phyloP scores from a whole-genome alignment of 2,888 invertebrate species.

The Cheilosia soror region DNA sequence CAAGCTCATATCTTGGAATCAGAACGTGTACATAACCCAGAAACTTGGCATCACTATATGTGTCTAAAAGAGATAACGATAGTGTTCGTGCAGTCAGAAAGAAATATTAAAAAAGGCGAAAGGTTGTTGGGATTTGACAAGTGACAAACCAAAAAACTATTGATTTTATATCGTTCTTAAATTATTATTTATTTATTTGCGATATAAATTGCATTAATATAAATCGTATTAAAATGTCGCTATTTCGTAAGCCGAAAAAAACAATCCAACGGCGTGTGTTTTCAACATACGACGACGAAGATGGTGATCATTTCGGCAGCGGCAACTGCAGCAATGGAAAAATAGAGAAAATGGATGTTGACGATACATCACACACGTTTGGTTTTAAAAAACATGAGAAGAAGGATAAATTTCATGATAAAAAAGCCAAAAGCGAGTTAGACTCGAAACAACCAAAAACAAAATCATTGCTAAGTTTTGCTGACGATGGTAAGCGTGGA shows the following conservation, averaged over 20 bases:
- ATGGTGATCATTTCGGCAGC: conserved; percentile 84
- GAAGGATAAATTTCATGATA: conserved; percentile 80
- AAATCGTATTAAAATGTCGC: conserved; percentile 86
- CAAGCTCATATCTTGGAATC: too few relatives aligned
- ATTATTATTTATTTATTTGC: background rate
- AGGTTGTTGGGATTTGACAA: background rate
- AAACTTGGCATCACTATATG: too few relatives aligned
- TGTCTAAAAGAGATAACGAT: too few relatives aligned
- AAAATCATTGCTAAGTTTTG: conserved; percentile 90
- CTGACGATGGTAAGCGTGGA: conserved; percentile 86
- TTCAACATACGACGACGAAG: conserved; percentile 88
- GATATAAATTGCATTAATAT: background rate
- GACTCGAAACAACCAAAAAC: conserved; percentile 84
- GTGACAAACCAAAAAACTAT: background rate
- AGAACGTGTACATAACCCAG: too few relatives aligned
- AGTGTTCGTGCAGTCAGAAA: too few relatives aligned
- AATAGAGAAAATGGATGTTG: conserved; percentile 82
- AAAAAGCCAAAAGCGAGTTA: conserved; percentile 72
- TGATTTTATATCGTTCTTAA: conserved; percentile 16
- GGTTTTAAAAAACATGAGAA: conserved; percentile 76
- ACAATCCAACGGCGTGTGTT: conserved; percentile 91
- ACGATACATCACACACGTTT: conserved; percentile 78
- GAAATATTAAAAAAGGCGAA: too few relatives aligned
- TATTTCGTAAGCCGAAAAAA: conserved; percentile 95
- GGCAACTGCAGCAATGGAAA: conserved; percentile 77